A percentile compares a stretch with the other conserved stretches of the same genome.
Conservation (phyloP, 2,797 vertebrate genomes). For the Vespertilio murinus region DNA sequence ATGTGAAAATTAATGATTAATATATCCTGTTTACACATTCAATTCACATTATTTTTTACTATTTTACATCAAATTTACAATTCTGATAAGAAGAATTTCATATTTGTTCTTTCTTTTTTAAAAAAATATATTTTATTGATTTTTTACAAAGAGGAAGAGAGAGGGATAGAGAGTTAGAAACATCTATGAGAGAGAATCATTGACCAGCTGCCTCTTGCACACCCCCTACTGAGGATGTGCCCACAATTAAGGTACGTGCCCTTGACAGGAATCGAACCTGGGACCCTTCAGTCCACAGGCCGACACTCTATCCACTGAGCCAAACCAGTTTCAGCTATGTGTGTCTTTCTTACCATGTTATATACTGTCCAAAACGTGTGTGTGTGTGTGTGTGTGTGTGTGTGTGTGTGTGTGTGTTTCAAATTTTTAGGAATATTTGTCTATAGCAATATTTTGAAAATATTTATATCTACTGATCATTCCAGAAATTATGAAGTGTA, state of each 20-base stretch:
- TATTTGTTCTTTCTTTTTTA: neutral
- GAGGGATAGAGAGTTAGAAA: too few species aligned
- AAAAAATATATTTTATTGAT: too few species aligned
- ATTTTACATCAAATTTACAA: neutral
- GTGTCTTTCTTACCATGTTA: neutral
- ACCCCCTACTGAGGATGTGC: too few species aligned
- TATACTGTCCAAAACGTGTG: neutral
- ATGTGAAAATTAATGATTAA: constrained; percentile 1
- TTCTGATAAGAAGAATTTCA: neutral
- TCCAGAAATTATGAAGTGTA: neutral
- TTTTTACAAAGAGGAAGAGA: too few species aligned
- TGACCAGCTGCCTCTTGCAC: too few species aligned
- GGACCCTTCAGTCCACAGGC: too few species aligned
- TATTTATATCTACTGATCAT: neutral
- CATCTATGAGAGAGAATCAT: too few species aligned
- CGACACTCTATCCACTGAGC: too few species aligned
- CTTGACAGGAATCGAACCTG: too few species aligned
- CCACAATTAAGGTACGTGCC: too few species aligned
- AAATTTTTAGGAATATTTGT: neutral
- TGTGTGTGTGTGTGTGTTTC: neutral
- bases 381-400: neutral
- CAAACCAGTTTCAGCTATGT: too few species aligned
- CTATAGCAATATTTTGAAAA: neutral
- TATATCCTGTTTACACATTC: neutral
- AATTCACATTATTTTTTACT: neutral